Evolutionary conservation across 2,113 vertebrate species (phyloP).

Genomic region (Sinocyclocheilus anshuiensis): DNA sequence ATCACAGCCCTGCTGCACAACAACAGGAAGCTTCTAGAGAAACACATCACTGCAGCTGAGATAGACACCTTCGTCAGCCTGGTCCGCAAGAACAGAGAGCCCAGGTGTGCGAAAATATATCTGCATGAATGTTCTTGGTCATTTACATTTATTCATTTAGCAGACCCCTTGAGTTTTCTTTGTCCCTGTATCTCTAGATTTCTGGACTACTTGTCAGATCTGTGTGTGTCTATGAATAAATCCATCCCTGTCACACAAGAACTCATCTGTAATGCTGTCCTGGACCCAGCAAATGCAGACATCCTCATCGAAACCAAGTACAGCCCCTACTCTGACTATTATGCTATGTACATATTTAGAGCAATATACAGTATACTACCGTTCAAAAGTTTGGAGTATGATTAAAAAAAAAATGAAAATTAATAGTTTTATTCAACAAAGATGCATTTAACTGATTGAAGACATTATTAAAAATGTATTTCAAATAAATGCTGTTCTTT

Average conservation of each 20-base stretch:
- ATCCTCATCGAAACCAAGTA: conserved; percentile 99
- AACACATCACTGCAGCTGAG: conserved; percentile 96
- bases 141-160: conserved; percentile 6
- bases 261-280: conserved; percentile 94
- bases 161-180: not conserved
- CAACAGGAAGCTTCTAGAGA: conserved; percentile 96
- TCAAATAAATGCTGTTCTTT: too few relatives aligned
- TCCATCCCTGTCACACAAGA: conserved; percentile 99
- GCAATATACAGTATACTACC: not conserved
- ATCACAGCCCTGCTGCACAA: conserved; percentile 97
- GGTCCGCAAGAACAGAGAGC: conserved; percentile 97
- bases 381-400: not conserved
- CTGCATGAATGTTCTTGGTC: not conserved
- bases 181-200: conserved; percentile 76
- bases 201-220: conserved; percentile 95
- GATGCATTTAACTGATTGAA: too few relatives aligned
- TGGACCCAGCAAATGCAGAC: conserved; percentile 92
- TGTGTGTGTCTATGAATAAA: conserved; percentile 98
- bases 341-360: not conserved
- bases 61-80: conserved; percentile 98
- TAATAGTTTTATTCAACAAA: not conserved
- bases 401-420: too few relatives aligned
- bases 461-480: too few relatives aligned
- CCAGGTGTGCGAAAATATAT: conserved; percentile 81
- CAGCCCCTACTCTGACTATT: not conserved